phyloP scores from a whole-genome alignment of 2,113 vertebrate genomes.

The Glaucidium brasilianum region DNA sequence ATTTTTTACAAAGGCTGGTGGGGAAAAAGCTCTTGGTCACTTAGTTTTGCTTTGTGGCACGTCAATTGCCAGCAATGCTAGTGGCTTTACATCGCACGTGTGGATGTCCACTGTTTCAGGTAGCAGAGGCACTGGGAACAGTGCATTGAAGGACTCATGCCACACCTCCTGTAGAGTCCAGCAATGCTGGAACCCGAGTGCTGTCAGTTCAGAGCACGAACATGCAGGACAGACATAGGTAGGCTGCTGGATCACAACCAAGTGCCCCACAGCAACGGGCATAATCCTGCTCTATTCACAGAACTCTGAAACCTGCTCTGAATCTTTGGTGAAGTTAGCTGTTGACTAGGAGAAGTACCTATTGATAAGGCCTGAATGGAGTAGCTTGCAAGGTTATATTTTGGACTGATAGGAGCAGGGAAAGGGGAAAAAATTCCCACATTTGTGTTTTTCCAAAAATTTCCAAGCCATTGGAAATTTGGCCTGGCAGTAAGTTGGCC shows the following conservation, averaged over 20 bases:
- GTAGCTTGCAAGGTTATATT: neutral
- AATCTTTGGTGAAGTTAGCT: neutral
- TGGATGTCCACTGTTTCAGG: neutral
- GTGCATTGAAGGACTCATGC: neutral
- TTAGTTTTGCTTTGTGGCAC: neutral
- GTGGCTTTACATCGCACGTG: neutral
- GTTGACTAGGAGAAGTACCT: neutral
- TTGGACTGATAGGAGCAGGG: neutral
- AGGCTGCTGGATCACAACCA: neutral
- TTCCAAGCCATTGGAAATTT: neutral
- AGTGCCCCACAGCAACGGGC: too few relatives aligned
- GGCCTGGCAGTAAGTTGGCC: neutral
- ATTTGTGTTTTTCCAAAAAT: neutral
- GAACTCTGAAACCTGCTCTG: neutral
- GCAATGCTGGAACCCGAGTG: neutral
- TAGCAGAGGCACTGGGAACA: neutral
- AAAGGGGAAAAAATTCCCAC: neutral
- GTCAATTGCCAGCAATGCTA: neutral
- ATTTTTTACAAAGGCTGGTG: neutral
- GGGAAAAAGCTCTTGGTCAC: neutral
- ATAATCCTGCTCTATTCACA: neutral
- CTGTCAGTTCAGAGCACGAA: neutral
- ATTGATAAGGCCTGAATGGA: neutral
- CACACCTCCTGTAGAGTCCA: neutral
- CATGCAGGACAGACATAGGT: neutral